A percentile compares a stretch with the other conserved stretches of the same genome.
These are phyloP conservation scores for Rachycentron canadum DNA, from an alignment of 2,797 vertebrate species.

Conservation along the genomic window DNA sequence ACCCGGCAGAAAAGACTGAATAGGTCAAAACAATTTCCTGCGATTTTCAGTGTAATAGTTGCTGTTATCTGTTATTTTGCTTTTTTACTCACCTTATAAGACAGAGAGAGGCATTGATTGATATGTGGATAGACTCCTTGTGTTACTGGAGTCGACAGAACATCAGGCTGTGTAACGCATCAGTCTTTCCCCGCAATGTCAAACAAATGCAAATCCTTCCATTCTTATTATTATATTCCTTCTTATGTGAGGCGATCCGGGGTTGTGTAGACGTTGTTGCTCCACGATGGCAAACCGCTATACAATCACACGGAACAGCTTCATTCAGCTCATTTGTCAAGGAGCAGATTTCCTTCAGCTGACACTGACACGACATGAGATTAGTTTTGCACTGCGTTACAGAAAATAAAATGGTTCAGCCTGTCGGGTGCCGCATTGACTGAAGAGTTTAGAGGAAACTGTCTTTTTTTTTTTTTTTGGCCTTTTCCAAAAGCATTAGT, in stretches of 20 bases:
- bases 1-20: conserved; percentile 15
- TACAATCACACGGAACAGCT: conserved; percentile 9
- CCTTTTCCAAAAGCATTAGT: too few species aligned
- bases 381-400: conserved; percentile 25
- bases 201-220: background rate
- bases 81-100: conserved; percentile 39
- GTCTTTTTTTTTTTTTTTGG: too few species aligned
- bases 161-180: background rate
- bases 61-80: conserved; percentile 48
- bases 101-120: conserved; percentile 22
- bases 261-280: background rate
- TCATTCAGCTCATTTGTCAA: conserved; percentile 52
- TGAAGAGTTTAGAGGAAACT: background rate
- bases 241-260: background rate
- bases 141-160: conserved; percentile 3
- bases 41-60: conserved; percentile 31
- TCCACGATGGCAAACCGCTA: background rate
- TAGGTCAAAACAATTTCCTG: conserved; percentile 14
- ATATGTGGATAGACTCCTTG: conserved; percentile 8
- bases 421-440: background rate
- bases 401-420: conserved; percentile 44
- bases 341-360: conserved; percentile 33
- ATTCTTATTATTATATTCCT: conserved; percentile 13
- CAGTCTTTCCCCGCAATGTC: background rate
- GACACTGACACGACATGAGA: conserved; percentile 34